Evolutionary conservation across 2,888 invertebrate genomes (phyloP), one percentile per base, ranked within the genome.

Genomic region (Anticlea derivata): DNA sequence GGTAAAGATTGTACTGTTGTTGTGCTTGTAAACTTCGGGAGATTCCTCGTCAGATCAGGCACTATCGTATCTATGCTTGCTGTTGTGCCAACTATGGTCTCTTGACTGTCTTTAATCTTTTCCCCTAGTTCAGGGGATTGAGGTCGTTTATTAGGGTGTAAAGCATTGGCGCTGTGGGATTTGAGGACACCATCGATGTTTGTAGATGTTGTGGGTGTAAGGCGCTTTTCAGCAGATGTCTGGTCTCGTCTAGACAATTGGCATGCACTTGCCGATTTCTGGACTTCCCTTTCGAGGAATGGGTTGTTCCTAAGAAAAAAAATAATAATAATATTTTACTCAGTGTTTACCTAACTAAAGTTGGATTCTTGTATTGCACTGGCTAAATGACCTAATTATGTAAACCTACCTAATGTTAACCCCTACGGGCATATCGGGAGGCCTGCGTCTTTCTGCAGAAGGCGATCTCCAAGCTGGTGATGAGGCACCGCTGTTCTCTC

Each of bases 391-490:
- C n/a, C n/a, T n/a, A n/a, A n/a, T n/a, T n/a, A n/a, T n/a, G n/a
- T n/a, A n/a, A n/a, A n/a, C 5, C 46, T 65, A 88, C 90, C 88
- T 85, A 41, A 90, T 90, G 58, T 90, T 90, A 65, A 90, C 80
- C 60, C 89, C 88, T 65, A 86, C 80, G 7, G 90, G 90, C 90
- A 90, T 89, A 45, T 90, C 89, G 37, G 84, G 85, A 67, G 92
- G 92, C 67, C 91, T 85, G 54, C 93, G 74, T 55, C 94, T 82
- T 68, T 94, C 94, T 4, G 92, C 79, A 3, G 91, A 83, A 0
- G 94, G 94, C 1, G 94, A 94, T 50, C 93, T 73, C 93, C 94
- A 94, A 5, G 92, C 92, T 1, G 94, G 94, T 0, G 94, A 94
- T n/a, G 92, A 92, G 1, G 93, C 91, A 2, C 93, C 94, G 63